phyloP scores from a whole-genome alignment of 2,797 vertebrate genomes.

The Antrozous pallidus region DNA sequence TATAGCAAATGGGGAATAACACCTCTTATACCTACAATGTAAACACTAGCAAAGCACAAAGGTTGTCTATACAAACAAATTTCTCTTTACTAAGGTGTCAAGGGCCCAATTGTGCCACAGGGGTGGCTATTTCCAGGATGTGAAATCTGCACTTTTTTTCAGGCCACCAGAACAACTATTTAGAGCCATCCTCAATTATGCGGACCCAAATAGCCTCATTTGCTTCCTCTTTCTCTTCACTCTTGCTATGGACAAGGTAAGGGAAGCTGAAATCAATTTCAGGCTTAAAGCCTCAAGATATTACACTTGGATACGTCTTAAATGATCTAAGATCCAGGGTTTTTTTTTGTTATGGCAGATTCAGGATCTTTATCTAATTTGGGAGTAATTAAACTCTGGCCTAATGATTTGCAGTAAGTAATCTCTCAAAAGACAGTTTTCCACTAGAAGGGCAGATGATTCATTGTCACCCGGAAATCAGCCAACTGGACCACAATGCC shows the following conservation, averaged over 20 bases:
- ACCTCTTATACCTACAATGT: neutral
- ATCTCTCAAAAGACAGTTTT: conserved; percentile 7
- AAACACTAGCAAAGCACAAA: neutral
- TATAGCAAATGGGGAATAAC: neutral
- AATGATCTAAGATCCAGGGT: neutral
- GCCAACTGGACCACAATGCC: neutral
- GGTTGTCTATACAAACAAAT: neutral
- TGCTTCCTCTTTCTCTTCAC: neutral
- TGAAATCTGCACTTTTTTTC: neutral
- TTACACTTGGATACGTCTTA: neutral
- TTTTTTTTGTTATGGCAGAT: neutral
- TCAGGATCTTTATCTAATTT: conserved; percentile 14
- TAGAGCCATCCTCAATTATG: neutral
- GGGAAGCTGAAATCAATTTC: neutral
- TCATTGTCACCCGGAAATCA: conserved; percentile 6
- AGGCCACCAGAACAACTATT: neutral
- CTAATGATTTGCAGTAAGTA: neutral
- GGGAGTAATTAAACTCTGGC: neutral
- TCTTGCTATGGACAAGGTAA: neutral
- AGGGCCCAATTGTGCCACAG: neutral
- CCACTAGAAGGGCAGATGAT: neutral
- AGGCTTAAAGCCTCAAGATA: neutral
- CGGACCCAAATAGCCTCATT: neutral
- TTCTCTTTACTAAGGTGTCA: neutral
- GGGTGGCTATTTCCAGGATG: neutral